phyloP scores from a whole-genome alignment of 2,888 invertebrate genomes.

The Brachynemurus nebulosus region DNA sequence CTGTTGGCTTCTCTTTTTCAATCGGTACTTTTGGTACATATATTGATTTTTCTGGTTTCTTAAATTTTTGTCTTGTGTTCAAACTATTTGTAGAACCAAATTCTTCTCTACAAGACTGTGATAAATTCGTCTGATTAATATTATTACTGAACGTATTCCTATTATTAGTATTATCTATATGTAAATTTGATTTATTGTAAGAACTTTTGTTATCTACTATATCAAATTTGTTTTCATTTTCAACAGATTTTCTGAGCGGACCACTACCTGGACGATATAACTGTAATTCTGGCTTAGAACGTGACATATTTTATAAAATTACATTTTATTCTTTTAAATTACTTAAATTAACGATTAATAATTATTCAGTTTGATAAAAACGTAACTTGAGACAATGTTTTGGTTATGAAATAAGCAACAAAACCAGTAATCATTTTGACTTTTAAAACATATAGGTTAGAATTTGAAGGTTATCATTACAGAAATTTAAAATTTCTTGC shows the following conservation, averaged over 20 bases:
- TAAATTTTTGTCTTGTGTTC: slow-evolving; percentile 27
- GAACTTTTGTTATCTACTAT: slow-evolving; percentile 1
- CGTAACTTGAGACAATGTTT: slow-evolving; percentile 1
- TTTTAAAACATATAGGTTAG: not conserved
- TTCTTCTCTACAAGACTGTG: slow-evolving; percentile 6
- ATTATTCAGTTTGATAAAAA: not conserved
- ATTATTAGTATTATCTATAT: slow-evolving; percentile 25
- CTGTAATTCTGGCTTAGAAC: slow-evolving; percentile 52
- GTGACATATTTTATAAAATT: slow-evolving; percentile 30
- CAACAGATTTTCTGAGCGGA: slow-evolving; percentile 51
- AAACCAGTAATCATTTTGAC: too few species aligned
- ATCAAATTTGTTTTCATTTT: slow-evolving; percentile 34
- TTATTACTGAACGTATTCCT: slow-evolving; percentile 24
- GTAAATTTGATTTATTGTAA: slow-evolving; percentile 16
- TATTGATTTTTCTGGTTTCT: slow-evolving; percentile 40
- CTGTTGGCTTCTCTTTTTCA: slow-evolving; percentile 27
- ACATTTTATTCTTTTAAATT: not conserved
- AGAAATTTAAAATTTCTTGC: too few species aligned
- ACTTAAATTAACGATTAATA: not conserved
- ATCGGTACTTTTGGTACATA: slow-evolving; percentile 38
- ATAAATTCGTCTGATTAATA: slow-evolving; percentile 24
- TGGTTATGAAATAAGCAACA: slow-evolving; percentile 6
- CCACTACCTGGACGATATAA: slow-evolving; percentile 67
- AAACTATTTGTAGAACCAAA: slow-evolving; percentile 9
- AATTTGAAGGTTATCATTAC: not conserved